phyloP scores from a whole-genome alignment of 2,888 invertebrate genomes.

The Gerris lacustris region DNA sequence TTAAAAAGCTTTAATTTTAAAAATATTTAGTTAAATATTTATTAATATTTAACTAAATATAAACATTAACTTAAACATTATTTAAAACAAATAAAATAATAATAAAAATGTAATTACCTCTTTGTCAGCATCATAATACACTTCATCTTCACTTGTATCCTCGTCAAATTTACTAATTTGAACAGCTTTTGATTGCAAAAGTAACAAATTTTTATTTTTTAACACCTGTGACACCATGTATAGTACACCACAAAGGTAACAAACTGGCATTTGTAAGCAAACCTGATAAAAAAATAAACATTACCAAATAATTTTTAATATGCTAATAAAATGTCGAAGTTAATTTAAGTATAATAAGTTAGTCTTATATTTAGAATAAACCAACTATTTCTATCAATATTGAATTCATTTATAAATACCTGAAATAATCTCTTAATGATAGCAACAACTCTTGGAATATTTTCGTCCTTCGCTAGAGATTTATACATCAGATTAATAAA shows the following conservation, averaged over 20 bases:
- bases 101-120: conserved; percentile 24
- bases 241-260: conserved; percentile 69
- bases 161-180: conserved; percentile 22
- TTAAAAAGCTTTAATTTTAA: too few relatives aligned
- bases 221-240: conserved; percentile 60
- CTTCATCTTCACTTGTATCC: conserved; percentile 33
- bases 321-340: too few relatives aligned
- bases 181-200: conserved; percentile 21
- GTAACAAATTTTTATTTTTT: conserved; percentile 31
- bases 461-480: conserved; percentile 66
- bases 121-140: conserved; percentile 35
- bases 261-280: conserved; percentile 56
- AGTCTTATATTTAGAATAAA: conserved; percentile 10
- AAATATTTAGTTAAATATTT: too few relatives aligned
- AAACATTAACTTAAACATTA: too few relatives aligned
- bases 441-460: conserved; percentile 57
- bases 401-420: conserved; percentile 34
- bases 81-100: too few relatives aligned
- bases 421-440: conserved; percentile 77
- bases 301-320: too few relatives aligned
- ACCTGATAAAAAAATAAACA: conserved; percentile 43
- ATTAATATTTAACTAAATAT: too few relatives aligned
- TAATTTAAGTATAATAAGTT: too few relatives aligned
- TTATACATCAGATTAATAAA: conserved; percentile 78
- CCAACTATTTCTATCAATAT: neutral